Percentiles rank a stretch among this genome's conserved stretches.
phyloP scores from a whole-genome alignment of 2,888 invertebrate species.

The Druceiella hillmani region DNA sequence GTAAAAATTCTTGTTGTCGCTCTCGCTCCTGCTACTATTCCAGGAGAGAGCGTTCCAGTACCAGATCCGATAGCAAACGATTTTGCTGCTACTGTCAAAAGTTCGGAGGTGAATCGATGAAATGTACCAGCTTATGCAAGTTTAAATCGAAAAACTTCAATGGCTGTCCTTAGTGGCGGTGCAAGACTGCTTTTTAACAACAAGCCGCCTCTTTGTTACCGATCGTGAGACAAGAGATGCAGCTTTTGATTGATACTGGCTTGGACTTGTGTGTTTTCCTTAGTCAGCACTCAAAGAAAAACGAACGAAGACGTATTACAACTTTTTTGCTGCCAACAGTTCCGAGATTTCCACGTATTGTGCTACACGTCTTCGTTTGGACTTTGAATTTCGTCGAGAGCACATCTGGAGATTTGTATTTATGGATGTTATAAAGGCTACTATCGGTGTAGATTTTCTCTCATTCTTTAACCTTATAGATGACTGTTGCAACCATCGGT shows the following conservation, averaged over 20 bases:
- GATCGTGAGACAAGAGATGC: constrained; percentile 21
- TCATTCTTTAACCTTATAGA: constrained; percentile 27
- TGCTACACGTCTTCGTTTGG: constrained; percentile 18
- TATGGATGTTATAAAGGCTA: constrained; percentile 28
- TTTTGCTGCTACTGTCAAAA: too few species aligned
- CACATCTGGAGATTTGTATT: constrained; percentile 29
- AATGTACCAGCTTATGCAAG: too few species aligned
- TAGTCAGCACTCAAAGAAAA: constrained; percentile 17
- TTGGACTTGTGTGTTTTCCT: constrained; percentile 23
- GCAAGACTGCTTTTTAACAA: constrained; percentile 17
- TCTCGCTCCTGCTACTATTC: too few species aligned
- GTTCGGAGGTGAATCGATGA: too few species aligned
- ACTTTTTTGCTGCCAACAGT: constrained; percentile 29
- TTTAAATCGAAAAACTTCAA: too few species aligned
- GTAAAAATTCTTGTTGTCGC: too few species aligned
- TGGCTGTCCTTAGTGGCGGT: constrained; percentile 27
- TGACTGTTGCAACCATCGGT: constrained; percentile 23
- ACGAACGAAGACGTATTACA: constrained; percentile 21
- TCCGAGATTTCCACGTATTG: constrained; percentile 29
- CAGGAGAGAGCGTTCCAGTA: too few species aligned
- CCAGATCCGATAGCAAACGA: too few species aligned
- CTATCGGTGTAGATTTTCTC: constrained; percentile 30
- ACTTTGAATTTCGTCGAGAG: constrained; percentile 27
- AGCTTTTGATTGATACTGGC: too few species aligned
- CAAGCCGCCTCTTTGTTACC: constrained; percentile 25